These are phyloP conservation scores for Cremastobaeus sp. DNA, from an alignment of 2,888 invertebrate genomes.

Conservation along the genomic window DNA sequence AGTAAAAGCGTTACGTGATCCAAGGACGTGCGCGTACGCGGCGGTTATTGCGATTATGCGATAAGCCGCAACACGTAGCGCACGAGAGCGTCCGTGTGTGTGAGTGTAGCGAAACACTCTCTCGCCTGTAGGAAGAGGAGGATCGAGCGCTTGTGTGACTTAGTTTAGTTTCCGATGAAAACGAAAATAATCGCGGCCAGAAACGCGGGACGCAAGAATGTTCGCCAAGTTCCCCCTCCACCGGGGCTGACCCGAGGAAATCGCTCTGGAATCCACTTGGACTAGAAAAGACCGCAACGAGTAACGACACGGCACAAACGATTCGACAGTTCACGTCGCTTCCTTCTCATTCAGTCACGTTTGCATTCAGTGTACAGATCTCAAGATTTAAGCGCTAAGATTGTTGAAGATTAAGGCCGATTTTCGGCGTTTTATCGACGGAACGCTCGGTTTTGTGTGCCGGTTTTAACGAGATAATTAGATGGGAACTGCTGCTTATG, in stretches of 20 bases:
- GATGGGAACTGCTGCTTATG: no score
- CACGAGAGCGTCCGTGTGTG: no score
- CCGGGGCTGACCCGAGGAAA: conserved; percentile 66
- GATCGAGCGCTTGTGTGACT: background rate
- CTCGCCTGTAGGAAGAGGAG: conserved; percentile 1
- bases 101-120: conserved; percentile 41
- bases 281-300: conserved; percentile 34
- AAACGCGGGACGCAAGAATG: conserved; percentile 68
- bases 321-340: conserved; percentile 30
- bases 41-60: conserved; percentile 69
- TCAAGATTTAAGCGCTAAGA: conserved; percentile 7
- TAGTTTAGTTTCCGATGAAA: conserved; percentile 15
- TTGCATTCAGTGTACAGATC: conserved; percentile 17
- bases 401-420: conserved; percentile 20
- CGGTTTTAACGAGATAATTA: background rate
- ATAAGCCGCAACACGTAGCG: conserved; percentile 62
- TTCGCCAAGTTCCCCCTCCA: conserved; percentile 71
- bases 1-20: conserved; percentile 64
- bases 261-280: conserved; percentile 73
- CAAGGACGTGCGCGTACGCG: conserved; percentile 73
- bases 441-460: no score
- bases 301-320: background rate
- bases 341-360: conserved; percentile 24
- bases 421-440: background rate
- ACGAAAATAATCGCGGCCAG: conserved; percentile 14